Evolutionary conservation across 2,113 vertebrate species (phyloP).

Genomic region (Vulpes lagopus): DNA sequence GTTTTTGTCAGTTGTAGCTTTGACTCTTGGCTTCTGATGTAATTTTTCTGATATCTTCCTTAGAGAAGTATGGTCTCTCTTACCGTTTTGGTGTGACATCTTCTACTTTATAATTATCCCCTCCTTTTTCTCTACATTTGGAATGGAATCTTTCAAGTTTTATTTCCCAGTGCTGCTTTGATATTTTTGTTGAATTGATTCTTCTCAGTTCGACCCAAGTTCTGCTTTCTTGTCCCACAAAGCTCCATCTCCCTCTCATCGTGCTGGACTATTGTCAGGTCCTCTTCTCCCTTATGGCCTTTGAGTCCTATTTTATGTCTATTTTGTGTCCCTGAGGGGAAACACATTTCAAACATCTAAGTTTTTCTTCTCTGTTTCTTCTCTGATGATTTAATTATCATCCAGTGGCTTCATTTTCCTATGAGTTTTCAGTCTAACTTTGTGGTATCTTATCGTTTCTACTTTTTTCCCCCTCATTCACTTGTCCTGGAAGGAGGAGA

Average conservation of each 20-base stretch:
- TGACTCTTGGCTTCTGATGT: not conserved
- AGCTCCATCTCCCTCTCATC: not conserved
- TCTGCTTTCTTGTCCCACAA: not conserved
- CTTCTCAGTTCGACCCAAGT: not conserved
- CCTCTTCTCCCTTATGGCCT: not conserved
- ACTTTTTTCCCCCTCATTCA: not conserved
- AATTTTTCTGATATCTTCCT: constrained; percentile 23
- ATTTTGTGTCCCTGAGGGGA: not conserved
- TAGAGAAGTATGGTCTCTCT: not conserved
- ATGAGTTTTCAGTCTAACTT: not conserved
- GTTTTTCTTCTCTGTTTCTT: not conserved
- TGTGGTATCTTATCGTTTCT: not conserved
- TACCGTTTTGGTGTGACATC: not conserved
- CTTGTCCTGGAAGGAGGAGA: not conserved
- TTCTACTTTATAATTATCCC: not conserved
- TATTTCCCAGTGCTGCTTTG: not conserved
- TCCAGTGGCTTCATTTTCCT: not conserved
- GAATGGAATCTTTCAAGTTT: constrained; percentile 34
- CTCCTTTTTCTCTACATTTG: not conserved
- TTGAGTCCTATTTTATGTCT: not conserved
- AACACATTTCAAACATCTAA: not conserved
- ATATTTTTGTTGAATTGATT: not conserved
- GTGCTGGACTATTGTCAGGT: not conserved
- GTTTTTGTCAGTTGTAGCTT: not conserved
- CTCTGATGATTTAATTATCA: not conserved